These are phyloP conservation scores for Hylaea fasciaria DNA, from an alignment of 2,888 invertebrate species.

Conservation along the genomic window DNA sequence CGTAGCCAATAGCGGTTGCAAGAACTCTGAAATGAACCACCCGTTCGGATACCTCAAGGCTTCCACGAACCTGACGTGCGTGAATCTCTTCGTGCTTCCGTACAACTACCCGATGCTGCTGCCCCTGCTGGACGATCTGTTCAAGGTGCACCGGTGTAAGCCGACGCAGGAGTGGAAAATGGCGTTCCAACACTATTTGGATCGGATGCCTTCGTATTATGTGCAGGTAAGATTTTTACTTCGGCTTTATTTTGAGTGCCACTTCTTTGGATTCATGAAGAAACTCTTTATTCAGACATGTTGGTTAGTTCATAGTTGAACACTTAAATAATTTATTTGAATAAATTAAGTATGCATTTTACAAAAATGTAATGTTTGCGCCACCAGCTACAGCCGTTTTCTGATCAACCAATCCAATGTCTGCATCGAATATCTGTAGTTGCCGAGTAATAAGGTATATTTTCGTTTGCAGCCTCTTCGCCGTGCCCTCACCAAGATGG, in stretches of 20 bases:
- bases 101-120: constrained; percentile 99
- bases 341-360: no score
- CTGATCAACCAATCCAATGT: no score
- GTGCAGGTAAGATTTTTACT: constrained; percentile 84
- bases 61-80: constrained; percentile 95
- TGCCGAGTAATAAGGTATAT: neutral
- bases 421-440: no score
- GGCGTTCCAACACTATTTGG: constrained; percentile 96
- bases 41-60: constrained; percentile 99
- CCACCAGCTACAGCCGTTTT: no score
- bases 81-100: constrained; percentile 98
- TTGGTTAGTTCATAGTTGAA: no score
- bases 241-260: no score
- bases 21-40: constrained; percentile 91
- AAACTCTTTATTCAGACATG: no score
- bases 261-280: no score
- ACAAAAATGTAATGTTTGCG: no score
- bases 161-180: constrained; percentile 96
- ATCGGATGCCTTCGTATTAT: constrained; percentile 99
- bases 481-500: constrained; percentile 95
- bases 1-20: constrained; percentile 95
- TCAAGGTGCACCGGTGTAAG: constrained; percentile 96
- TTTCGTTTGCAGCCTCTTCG: constrained; percentile 89
- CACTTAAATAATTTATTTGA: no score
- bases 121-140: constrained; percentile 96